These are phyloP conservation scores for Mycalesis mineus DNA, from an alignment of 2,888 invertebrate species.

Conservation along the genomic window DNA sequence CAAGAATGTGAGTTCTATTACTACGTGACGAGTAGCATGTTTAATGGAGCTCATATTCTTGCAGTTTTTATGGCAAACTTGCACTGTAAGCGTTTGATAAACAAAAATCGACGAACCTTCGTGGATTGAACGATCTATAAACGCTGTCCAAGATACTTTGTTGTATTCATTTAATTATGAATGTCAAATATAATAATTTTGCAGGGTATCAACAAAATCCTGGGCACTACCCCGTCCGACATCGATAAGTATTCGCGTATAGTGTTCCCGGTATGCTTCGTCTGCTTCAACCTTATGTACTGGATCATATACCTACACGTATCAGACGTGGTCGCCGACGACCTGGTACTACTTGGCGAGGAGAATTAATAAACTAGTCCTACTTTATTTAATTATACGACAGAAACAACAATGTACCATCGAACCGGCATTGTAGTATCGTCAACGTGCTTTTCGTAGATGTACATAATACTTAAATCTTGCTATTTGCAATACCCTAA, in stretches of 20 bases:
- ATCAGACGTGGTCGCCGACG: constrained; percentile 95
- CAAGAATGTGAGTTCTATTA: no score
- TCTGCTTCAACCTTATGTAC: constrained; percentile 98
- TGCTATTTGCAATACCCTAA: constrained; percentile 29
- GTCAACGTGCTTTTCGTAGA: constrained; percentile 30
- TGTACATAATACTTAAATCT: constrained; percentile 27
- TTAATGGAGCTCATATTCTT: no score
- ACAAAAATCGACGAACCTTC: no score
- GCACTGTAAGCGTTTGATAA: no score
- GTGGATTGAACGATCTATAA: no score
- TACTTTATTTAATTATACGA: neutral
- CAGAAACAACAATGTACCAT: constrained; percentile 9
- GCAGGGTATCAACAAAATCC: constrained; percentile 91
- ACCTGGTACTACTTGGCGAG: constrained; percentile 87
- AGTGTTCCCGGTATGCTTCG: constrained; percentile 98
- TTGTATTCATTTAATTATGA: constrained; percentile 28
- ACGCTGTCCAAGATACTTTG: neutral
- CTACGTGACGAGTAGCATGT: no score
- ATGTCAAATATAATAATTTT: constrained; percentile 45
- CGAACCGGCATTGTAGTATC: constrained; percentile 17
- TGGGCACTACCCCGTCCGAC: constrained; percentile 96
- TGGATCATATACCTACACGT: constrained; percentile 98
- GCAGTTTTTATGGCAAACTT: no score
- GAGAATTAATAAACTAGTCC: constrained; percentile 45
- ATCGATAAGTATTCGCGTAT: constrained; percentile 99